These are phyloP conservation scores for Oscheius sp. DNA, from an alignment of 1,140 invertebrate species.

Conservation along the genomic window DNA sequence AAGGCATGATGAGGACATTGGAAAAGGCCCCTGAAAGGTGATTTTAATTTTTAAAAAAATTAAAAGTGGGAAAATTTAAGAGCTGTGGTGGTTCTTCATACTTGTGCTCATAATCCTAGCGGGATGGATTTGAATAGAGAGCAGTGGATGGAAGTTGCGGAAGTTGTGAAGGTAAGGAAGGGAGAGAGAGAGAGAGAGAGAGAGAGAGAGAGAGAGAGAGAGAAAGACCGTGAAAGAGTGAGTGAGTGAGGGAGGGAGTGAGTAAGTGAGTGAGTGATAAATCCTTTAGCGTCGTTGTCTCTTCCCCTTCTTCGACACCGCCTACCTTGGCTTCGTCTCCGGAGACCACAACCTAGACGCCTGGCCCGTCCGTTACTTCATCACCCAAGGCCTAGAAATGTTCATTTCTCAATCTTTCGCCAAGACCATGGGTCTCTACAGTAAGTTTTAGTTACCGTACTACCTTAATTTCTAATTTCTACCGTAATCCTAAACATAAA, in stretches of 20 bases:
- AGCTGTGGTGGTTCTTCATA: constrained; percentile 87
- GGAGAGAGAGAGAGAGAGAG: too few species aligned
- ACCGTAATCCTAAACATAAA: too few species aligned
- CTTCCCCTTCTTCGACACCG: constrained; percentile 60
- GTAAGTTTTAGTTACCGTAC: constrained; percentile 43
- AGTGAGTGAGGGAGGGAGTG: too few species aligned
- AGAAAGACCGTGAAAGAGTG: too few species aligned
- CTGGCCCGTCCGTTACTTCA: constrained; percentile 82
- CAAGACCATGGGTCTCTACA: constrained; percentile 74
- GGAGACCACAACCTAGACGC: constrained; percentile 89
- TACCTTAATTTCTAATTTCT: constrained; percentile 61
- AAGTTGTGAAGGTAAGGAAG: constrained; percentile 61
- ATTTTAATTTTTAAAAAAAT: too few species aligned
- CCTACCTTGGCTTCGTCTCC: constrained; percentile 74
- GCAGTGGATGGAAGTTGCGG: constrained; percentile 63
- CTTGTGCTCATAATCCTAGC: constrained; percentile 98
- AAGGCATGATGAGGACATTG: constrained; percentile 74
- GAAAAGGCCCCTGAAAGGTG: constrained; percentile 58
- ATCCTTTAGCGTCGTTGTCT: constrained; percentile 46
- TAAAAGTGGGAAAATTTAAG: too few species aligned
- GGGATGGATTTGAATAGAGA: constrained; percentile 68
- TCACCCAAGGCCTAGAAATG: constrained; percentile 78
- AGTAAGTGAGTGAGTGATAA: too few species aligned
- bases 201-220: too few species aligned
- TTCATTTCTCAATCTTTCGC: constrained; percentile 93